phyloP scores from a whole-genome alignment of 2,888 invertebrate species.

The Aproaerema taeniolella region DNA sequence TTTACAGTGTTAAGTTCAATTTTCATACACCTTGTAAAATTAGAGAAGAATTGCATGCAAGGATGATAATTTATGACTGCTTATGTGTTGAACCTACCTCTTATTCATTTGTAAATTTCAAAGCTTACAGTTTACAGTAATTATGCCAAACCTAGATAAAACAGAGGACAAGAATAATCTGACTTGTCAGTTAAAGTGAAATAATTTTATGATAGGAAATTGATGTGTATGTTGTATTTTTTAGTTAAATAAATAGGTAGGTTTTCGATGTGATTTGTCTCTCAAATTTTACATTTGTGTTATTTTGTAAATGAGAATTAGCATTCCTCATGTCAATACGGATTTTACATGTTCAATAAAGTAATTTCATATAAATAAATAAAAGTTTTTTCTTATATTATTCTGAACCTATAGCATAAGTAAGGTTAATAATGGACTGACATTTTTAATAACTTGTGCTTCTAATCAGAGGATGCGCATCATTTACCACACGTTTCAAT shows the following conservation, averaged over 20 bases:
- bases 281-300: slow-evolving; percentile 77
- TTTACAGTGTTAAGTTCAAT: slow-evolving; percentile 40
- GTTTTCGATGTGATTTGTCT: slow-evolving; percentile 77
- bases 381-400: no score
- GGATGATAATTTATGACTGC: slow-evolving; percentile 51
- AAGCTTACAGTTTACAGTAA: no score
- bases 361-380: slow-evolving; percentile 71
- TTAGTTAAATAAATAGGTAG: slow-evolving; percentile 74
- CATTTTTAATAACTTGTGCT: no score
- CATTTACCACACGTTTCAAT: no score
- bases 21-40: slow-evolving; percentile 68
- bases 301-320: slow-evolving; percentile 77
- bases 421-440: no score
- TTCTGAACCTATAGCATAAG: no score
- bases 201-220: slow-evolving; percentile 66
- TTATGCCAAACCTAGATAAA: slow-evolving; percentile 61
- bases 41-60: slow-evolving; percentile 58
- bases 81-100: slow-evolving; percentile 75
- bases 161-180: slow-evolving; percentile 33
- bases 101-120: slow-evolving; percentile 73
- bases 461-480: no score
- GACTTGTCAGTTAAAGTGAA: slow-evolving; percentile 41
- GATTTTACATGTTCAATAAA: slow-evolving; percentile 79
- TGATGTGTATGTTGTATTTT: slow-evolving; percentile 76
- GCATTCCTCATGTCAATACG: slow-evolving; percentile 79